phyloP scores from a whole-genome alignment of 1,140 invertebrate genomes.

The Drosophila athabasca region DNA sequence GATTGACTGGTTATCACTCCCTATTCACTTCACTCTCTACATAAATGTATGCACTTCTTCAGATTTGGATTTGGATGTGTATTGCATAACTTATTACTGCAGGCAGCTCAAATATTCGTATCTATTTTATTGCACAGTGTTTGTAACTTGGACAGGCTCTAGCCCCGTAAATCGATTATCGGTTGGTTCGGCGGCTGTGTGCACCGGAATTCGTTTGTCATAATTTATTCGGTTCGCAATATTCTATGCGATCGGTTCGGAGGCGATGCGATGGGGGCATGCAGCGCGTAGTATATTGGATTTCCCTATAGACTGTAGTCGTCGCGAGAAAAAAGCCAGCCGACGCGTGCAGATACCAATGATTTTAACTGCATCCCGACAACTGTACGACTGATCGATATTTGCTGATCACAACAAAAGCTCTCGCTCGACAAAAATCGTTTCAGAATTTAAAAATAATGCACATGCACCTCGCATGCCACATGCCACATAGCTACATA shows the following conservation, averaged over 20 bases:
- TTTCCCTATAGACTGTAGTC: constrained; percentile 46
- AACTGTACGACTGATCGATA: constrained; percentile 76
- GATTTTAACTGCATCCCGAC: constrained; percentile 70
- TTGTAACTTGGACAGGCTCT: not conserved
- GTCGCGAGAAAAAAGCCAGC: constrained; percentile 36
- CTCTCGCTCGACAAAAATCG: constrained; percentile 57
- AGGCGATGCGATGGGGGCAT: too few species aligned
- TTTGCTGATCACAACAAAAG: constrained; percentile 74
- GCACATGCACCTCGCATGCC: constrained; percentile 58
- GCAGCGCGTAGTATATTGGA: constrained; percentile 33
- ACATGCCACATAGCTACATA: constrained; percentile 20
- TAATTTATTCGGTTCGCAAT: constrained; percentile 26
- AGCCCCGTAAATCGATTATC: constrained; percentile 16
- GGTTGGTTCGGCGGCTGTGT: not conserved
- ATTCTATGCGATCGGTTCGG: constrained; percentile 21
- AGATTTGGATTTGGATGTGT: not conserved
- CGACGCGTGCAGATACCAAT: constrained; percentile 44
- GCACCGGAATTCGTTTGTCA: constrained; percentile 35
- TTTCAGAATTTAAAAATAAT: constrained; percentile 75
- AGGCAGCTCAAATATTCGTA: constrained; percentile 29
- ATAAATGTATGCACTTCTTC: constrained; percentile 24
- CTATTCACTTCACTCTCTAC: constrained; percentile 31
- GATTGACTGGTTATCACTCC: constrained; percentile 38
- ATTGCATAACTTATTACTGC: constrained; percentile 60
- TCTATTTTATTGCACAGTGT: constrained; percentile 17